Base-by-base conservation (phyloP, 2,797 vertebrate genomes). In the Uromys caudimaculatus region DNA sequence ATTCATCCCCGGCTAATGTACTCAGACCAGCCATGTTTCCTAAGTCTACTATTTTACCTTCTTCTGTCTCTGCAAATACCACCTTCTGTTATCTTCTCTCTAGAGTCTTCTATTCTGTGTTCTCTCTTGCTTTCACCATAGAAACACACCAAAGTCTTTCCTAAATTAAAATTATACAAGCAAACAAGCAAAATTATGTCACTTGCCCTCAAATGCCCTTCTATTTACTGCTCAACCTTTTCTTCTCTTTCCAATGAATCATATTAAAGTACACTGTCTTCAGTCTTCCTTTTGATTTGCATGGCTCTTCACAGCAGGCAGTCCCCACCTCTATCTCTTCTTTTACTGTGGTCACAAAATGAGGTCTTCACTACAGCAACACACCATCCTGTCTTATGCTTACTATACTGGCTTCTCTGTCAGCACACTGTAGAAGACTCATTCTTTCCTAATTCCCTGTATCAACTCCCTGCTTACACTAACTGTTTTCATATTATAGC, bases 161-260 rank as follows among this genome's bases (percentile, higher is more conserved):
- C 29, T 32, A 44, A 84, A 38, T 62, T 85, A 78, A 90, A 90
- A 41, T 54, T 62, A 54, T 10, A 50, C 60, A 58, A 78, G 88
- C 17, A 69, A 83, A 89, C 69, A 60, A 88, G 67, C n/a, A 85
- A 78, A 91, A 85, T 54, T 54, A 6, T 90, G 64, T 90, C 54
- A 52, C 62, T 85, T 85, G 75, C 24, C 44, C 62, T 93, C 77
- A 81, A 64, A 90, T 86, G 52, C n/a, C 24, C 58, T 89, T 32
- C 32, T 17, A 23, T 85, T 86, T 71, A 14, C 38, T 32, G 56
- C 9, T 86, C 12, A 21, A 17, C 32, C 52, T 73, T 73, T 41
- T 73, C 85, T 87, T 69, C 47, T 69, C 4, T 71, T 56, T 67
- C 60, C 78, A 47, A 24, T 19, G 78, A 54, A 38, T 62, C 78